Percentiles rank a stretch among this genome's conserved stretches.
phyloP scores from a whole-genome alignment of 2,797 vertebrate genomes.

The Taenioides sp. region DNA sequence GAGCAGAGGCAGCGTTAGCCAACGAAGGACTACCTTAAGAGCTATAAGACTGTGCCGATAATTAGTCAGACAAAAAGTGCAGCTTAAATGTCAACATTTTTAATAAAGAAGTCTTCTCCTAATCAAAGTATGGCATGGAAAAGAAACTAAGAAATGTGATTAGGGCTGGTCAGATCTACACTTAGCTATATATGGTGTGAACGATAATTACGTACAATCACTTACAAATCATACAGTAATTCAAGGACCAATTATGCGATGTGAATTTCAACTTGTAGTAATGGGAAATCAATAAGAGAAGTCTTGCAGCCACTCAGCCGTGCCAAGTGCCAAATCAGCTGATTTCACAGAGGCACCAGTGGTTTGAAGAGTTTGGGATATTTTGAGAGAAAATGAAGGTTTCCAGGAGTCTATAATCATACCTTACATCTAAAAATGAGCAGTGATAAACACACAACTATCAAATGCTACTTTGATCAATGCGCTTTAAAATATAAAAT shows the following conservation, averaged over 20 bases:
- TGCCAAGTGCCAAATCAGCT: conserved; percentile 48
- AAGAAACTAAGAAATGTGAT: conserved; percentile 28
- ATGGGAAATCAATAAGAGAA: conserved; percentile 41
- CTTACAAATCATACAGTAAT: conserved; percentile 52
- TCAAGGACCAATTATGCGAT: conserved; percentile 38
- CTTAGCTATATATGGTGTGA: conserved; percentile 37
- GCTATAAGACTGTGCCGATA: conserved; percentile 41
- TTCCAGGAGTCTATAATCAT: conserved; percentile 4
- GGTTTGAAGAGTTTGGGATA: conserved; percentile 19
- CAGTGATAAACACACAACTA: too few species aligned
- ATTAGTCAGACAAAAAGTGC: conserved; percentile 44
- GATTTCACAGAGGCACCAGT: conserved; percentile 32
- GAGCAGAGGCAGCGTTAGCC: conserved; percentile 28
- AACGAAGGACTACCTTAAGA: conserved; percentile 38
- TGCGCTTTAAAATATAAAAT: too few species aligned
- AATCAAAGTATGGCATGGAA: conserved; percentile 25
- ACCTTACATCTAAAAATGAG: not conserved
- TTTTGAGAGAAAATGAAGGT: not conserved
- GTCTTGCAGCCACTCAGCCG: conserved; percentile 30
- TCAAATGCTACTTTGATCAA: too few species aligned
- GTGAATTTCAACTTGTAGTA: conserved; percentile 43
- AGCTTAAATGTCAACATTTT: conserved; percentile 55
- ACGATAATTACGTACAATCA: conserved; percentile 53
- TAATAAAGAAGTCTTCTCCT: conserved; percentile 27
- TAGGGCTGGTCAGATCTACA: conserved; percentile 2